phyloP scores from a whole-genome alignment of 2,113 vertebrate species.

The Vidua chalybeata region DNA sequence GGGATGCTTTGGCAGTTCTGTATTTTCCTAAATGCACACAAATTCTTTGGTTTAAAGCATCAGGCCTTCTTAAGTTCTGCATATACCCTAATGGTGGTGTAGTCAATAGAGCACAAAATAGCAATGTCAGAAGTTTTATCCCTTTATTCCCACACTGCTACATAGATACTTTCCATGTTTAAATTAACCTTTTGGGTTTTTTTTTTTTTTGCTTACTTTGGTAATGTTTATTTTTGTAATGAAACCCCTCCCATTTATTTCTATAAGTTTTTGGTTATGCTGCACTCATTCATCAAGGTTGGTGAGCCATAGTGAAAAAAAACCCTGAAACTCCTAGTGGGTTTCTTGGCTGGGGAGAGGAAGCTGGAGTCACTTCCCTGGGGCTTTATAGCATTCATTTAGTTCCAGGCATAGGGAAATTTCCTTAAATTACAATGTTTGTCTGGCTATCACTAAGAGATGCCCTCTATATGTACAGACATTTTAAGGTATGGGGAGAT shows the following conservation, averaged over 20 bases:
- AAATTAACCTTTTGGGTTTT: neutral
- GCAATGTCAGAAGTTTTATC: neutral
- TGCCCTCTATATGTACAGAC: neutral
- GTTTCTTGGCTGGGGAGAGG: neutral
- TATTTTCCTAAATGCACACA: slow-evolving; percentile 18
- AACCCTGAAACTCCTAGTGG: neutral
- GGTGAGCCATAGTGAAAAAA: neutral
- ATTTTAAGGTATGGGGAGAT: neutral
- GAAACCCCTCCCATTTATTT: neutral
- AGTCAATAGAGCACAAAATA: neutral
- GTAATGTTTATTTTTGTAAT: neutral
- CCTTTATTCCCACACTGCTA: neutral
- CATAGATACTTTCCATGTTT: neutral
- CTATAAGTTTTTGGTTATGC: neutral
- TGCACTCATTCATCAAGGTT: neutral
- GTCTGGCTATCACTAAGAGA: neutral
- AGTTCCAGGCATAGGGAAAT: neutral
- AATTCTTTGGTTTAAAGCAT: neutral
- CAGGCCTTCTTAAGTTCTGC: neutral
- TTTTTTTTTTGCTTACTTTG: neutral
- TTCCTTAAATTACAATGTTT: neutral
- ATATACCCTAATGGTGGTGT: neutral
- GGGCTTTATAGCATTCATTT: neutral
- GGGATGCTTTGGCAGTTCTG: neutral
- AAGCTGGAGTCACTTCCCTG: neutral